Evolutionary conservation across 2,113 vertebrate species (phyloP).

Genomic region (Microcebus ravelobensis): DNA sequence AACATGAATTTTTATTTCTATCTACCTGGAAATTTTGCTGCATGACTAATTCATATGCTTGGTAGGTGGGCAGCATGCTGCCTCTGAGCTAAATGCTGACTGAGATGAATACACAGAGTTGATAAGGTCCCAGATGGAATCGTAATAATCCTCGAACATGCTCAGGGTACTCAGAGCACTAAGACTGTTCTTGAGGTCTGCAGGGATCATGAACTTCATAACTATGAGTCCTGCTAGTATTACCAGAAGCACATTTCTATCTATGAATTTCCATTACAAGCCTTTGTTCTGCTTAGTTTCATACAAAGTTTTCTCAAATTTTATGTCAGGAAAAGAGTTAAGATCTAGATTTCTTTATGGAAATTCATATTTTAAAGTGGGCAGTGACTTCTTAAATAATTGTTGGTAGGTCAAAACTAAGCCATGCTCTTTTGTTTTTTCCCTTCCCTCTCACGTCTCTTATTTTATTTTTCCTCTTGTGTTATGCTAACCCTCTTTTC

Average conservation of each 20-base stretch:
- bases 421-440: neutral
- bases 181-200: neutral
- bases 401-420: neutral
- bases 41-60: neutral
- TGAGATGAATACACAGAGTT: neutral
- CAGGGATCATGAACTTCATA: too few species aligned
- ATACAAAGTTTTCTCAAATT: neutral
- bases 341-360: neutral
- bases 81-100: neutral
- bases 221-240: neutral
- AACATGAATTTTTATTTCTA: neutral
- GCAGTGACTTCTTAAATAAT: neutral
- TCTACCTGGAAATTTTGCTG: neutral
- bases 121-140: neutral
- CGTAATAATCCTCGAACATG: neutral
- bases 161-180: too few species aligned
- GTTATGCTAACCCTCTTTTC: neutral
- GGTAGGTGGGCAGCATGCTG: neutral
- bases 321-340: neutral
- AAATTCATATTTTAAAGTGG: neutral
- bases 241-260: neutral
- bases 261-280: neutral
- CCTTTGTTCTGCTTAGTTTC: neutral
- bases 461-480: neutral
- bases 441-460: neutral